Conservation (phyloP, 1,140 invertebrate species). For the Pectinophora gossypiella region DNA sequence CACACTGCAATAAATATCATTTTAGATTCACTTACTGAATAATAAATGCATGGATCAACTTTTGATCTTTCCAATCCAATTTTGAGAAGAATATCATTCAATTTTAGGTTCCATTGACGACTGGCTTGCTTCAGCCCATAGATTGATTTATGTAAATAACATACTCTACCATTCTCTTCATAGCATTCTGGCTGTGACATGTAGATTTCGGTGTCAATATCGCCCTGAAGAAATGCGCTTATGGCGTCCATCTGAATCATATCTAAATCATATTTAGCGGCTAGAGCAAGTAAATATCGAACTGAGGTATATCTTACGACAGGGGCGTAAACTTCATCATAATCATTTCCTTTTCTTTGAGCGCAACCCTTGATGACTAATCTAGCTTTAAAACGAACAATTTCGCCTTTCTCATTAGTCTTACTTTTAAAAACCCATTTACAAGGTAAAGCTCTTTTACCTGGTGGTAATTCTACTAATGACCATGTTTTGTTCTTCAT, state of each 20-base stretch:
- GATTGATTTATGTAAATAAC: constrained; percentile 17
- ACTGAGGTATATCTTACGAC: constrained; percentile 24
- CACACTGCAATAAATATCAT: constrained; percentile 24
- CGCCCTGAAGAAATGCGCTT: constrained; percentile 35
- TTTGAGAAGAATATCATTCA: constrained; percentile 18
- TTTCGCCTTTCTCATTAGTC: constrained; percentile 30
- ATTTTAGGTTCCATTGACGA: constrained; percentile 18
- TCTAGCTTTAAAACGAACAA: constrained; percentile 44
- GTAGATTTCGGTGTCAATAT: constrained; percentile 49
- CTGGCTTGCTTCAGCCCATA: constrained; percentile 21
- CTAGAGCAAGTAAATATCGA: constrained; percentile 51
- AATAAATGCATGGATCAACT: constrained; percentile 5
- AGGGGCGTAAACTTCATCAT: constrained; percentile 21
- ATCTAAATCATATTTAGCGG: constrained; percentile 58
- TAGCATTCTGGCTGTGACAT: constrained; percentile 41
- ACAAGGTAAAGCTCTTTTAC: constrained; percentile 39
- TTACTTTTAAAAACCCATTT: constrained; percentile 44
- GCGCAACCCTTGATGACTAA: constrained; percentile 35
- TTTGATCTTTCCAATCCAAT: neutral
- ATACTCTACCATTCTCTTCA: constrained; percentile 7
- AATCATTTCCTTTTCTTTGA: constrained; percentile 51
- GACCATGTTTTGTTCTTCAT: constrained; percentile 42
- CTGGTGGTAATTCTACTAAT: constrained; percentile 34
- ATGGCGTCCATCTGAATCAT: constrained; percentile 23
- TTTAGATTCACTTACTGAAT: constrained; percentile 20